These are phyloP conservation scores for Epinephelus awoara DNA, from an alignment of 2,797 vertebrate genomes.

Conservation along the genomic window DNA sequence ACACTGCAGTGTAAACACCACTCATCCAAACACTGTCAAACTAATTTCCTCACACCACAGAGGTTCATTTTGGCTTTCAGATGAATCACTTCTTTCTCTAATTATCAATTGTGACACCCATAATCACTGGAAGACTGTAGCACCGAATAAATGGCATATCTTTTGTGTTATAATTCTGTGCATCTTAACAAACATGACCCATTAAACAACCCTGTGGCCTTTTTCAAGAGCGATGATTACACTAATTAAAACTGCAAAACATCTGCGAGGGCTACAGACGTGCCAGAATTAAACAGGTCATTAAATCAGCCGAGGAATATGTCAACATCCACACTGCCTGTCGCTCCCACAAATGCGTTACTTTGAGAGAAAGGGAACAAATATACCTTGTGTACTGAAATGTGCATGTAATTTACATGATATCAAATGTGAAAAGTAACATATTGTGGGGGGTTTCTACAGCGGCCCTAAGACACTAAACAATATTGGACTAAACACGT, in stretches of 20 bases:
- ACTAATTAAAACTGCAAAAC: conserved; percentile 88
- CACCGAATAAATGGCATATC: conserved; percentile 81
- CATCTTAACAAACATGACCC: conserved; percentile 88
- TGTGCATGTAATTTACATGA: conserved; percentile 12
- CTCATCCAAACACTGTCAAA: conserved; percentile 80
- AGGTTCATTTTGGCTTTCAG: conserved; percentile 83
- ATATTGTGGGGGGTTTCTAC: neutral
- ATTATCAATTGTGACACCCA: conserved; percentile 85
- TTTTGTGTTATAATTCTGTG: conserved; percentile 85
- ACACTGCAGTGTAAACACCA: conserved; percentile 67
- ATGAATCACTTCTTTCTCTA: conserved; percentile 80
- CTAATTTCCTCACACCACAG: conserved; percentile 74
- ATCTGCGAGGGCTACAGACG: conserved; percentile 79
- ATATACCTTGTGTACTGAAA: conserved; percentile 23
- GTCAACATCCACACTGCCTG: conserved; percentile 78
- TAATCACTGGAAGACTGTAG: conserved; percentile 82
- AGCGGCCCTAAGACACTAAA: conserved; percentile 7
- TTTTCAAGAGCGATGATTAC: conserved; percentile 84
- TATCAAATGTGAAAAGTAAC: conserved; percentile 2
- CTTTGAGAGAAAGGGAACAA: conserved; percentile 45
- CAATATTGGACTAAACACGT: neutral
- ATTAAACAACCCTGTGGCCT: conserved; percentile 85
- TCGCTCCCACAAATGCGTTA: conserved; percentile 51
- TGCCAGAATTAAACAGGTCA: conserved; percentile 84
- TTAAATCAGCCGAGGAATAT: conserved; percentile 84